phyloP scores from a whole-genome alignment of 2,797 vertebrate genomes.

The Aphelocoma californica region DNA sequence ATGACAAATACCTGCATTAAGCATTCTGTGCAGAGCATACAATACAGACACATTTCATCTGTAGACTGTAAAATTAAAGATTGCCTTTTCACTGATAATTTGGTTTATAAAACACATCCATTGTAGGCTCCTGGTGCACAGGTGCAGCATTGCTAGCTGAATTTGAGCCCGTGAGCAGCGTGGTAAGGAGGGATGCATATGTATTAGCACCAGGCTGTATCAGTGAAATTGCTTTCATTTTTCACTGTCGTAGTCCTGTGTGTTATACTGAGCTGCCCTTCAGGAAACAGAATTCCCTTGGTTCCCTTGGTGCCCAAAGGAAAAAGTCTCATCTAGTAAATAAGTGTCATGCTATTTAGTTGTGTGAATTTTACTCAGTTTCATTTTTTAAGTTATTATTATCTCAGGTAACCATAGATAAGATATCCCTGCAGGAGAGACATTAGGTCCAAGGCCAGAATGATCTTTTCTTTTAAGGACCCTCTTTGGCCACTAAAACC shows the following conservation, averaged over 20 bases:
- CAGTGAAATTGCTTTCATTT: background rate
- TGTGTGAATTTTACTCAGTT: background rate
- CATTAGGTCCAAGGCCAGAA: background rate
- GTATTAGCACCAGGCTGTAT: background rate
- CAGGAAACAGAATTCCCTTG: background rate
- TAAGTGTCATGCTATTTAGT: background rate
- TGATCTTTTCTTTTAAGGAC: background rate
- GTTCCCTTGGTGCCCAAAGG: background rate
- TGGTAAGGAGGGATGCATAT: background rate
- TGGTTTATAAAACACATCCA: background rate
- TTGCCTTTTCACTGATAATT: background rate
- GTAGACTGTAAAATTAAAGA: background rate
- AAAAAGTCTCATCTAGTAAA: background rate
- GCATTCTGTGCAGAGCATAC: background rate
- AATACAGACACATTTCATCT: background rate
- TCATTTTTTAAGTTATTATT: background rate
- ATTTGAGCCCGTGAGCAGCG: fast-evolving
- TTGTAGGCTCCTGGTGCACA: background rate
- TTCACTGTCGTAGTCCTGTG: background rate
- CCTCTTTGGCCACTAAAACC: background rate
- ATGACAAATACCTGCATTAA: background rate
- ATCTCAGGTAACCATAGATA: background rate
- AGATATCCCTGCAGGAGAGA: background rate
- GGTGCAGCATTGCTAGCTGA: background rate
- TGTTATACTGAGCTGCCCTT: background rate